A percentile compares a stretch with the other conserved stretches of the same genome.
Conservation (phyloP, 2,113 vertebrate genomes). For the Brienomyrus brachyistius region DNA sequence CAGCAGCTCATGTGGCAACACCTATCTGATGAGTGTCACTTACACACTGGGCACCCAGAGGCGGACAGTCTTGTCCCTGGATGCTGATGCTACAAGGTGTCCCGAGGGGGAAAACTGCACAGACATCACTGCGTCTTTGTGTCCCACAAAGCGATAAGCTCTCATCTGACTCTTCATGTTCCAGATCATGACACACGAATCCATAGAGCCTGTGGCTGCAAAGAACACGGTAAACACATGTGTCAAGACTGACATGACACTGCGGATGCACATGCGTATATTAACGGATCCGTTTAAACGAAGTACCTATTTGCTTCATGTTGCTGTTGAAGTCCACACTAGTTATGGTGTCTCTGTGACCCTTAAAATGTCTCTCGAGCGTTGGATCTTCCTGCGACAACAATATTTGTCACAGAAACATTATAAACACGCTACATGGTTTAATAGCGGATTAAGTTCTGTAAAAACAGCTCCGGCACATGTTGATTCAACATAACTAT, state of each 20-base stretch:
- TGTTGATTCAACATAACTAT: neutral
- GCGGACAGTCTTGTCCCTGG: conserved; percentile 90
- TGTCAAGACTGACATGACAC: conserved; percentile 11
- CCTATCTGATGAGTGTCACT: conserved; percentile 38
- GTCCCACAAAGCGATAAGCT: conserved; percentile 84
- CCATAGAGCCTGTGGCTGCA: conserved; percentile 85
- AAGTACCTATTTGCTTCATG: conserved; percentile 80
- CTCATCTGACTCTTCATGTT: conserved; percentile 85
- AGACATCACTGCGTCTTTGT: conserved; percentile 79
- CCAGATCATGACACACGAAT: conserved; percentile 91
- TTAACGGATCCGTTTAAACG: neutral
- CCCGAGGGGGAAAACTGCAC: conserved; percentile 94
- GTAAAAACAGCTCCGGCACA: neutral
- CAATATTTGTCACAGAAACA: neutral
- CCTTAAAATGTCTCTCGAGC: conserved; percentile 83
- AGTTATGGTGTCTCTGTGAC: conserved; percentile 82
- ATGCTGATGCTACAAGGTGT: conserved; percentile 84
- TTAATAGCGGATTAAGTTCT: neutral
- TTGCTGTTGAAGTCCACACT: conserved; percentile 82
- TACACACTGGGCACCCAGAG: conserved; percentile 91
- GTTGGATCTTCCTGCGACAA: conserved; percentile 76
- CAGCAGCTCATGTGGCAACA: neutral
- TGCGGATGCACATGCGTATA: neutral
- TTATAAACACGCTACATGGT: neutral
- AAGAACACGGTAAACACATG: neutral